A percentile compares a stretch with the other conserved stretches of the same genome.
phyloP scores from a whole-genome alignment of 2,888 invertebrate genomes.

The Drosophila peninsularis region DNA sequence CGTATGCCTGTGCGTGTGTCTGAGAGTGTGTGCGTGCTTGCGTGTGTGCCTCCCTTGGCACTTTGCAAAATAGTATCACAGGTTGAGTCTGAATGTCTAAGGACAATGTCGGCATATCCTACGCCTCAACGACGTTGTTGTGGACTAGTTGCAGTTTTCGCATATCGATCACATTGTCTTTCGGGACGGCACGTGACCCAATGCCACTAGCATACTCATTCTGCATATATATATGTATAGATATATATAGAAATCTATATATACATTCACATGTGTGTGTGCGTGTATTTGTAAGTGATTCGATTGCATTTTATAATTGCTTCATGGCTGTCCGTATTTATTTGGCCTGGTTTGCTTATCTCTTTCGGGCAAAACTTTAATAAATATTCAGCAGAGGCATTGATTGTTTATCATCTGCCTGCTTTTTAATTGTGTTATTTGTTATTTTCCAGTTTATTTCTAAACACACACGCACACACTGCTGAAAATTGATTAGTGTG shows the following conservation, averaged over 20 bases:
- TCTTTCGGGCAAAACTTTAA: conserved; percentile 54
- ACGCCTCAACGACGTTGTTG: conserved; percentile 33
- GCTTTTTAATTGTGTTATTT: conserved; percentile 30
- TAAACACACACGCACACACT: not conserved
- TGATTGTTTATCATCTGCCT: conserved; percentile 8
- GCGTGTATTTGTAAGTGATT: conserved; percentile 48
- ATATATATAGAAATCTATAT: not conserved
- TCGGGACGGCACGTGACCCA: conserved; percentile 56
- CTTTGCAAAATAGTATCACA: conserved; percentile 65
- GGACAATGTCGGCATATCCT: conserved; percentile 69
- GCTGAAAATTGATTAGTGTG: not conserved
- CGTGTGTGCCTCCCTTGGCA: conserved; percentile 49
- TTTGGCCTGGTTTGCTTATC: conserved; percentile 55
- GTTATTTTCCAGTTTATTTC: conserved; percentile 5
- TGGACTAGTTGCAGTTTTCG: conserved; percentile 64
- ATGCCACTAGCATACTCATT: conserved; percentile 14
- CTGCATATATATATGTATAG: not conserved
- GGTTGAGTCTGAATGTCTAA: conserved; percentile 62
- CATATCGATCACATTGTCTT: conserved; percentile 70
- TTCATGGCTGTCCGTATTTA: conserved; percentile 59
- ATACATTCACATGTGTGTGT: conserved; percentile 21
- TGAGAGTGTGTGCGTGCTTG: conserved; percentile 19
- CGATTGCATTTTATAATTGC: conserved; percentile 68
- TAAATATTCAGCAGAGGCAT: conserved; percentile 57
- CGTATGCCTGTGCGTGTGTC: not conserved